phyloP scores from a whole-genome alignment of 2,888 invertebrate genomes.

The Eustalomyia histrio region DNA sequence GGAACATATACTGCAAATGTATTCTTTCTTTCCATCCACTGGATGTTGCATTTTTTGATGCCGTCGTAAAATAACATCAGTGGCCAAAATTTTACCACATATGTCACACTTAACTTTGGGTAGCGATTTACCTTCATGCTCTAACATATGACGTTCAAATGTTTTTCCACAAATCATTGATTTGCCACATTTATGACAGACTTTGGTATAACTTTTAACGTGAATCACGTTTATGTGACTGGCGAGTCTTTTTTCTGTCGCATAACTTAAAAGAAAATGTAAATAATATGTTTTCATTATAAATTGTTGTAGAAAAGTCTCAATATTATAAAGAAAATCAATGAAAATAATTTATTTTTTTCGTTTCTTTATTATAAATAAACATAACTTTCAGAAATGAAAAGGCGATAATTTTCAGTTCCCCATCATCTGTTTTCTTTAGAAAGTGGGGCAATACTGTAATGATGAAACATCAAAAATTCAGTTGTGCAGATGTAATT shows the following conservation, averaged over 20 bases:
- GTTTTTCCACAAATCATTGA: conserved; percentile 72
- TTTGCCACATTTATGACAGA: conserved; percentile 77
- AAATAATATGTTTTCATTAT: no score
- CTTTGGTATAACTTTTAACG: conserved; percentile 73
- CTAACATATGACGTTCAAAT: conserved; percentile 74
- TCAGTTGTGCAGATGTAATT: no score
- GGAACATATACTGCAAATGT: conserved; percentile 75
- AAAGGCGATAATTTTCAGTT: no score
- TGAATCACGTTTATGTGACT: conserved; percentile 63
- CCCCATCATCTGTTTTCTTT: no score
- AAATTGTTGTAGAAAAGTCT: no score
- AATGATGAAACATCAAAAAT: no score
- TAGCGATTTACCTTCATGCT: conserved; percentile 72
- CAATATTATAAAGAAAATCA: no score
- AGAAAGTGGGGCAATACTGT: no score
- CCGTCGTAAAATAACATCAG: conserved; percentile 69
- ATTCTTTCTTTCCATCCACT: conserved; percentile 71
- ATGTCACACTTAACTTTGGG: conserved; percentile 74
- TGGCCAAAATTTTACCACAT: conserved; percentile 69
- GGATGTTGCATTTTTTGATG: conserved; percentile 77
- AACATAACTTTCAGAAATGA: no score
- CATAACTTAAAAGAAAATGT: conserved; percentile 48
- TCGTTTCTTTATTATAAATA: no score
- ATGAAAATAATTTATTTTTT: no score
- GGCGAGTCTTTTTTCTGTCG: conserved; percentile 69